Evolutionary conservation across 2,888 invertebrate species (phyloP), one percentile per base, ranked within the genome.

Genomic region (Erebia ligea): DNA sequence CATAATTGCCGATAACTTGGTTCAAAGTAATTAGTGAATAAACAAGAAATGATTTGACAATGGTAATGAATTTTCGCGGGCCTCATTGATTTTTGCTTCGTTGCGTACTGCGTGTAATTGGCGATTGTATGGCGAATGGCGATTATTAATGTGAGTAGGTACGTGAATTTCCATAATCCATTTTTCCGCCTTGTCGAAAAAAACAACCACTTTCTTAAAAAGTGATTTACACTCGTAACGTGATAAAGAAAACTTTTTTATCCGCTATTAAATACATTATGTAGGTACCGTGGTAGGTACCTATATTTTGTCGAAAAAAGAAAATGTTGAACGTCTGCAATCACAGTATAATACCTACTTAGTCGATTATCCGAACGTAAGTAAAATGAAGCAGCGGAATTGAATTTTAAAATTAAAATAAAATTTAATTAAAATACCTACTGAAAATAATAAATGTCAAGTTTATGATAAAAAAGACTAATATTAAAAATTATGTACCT

Each of bases 281-380:
- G 10, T 15, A n/a, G n/a, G n/a, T n/a, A n/a, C n/a, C n/a, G n/a
- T n/a, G n/a, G n/a, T n/a, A n/a, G n/a, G n/a, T n/a, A n/a, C n/a
- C n/a, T n/a, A 56, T 56, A 2, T 1, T 3, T 42, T 21, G 3
- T 52, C 17, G 8, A 19, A 56, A 80, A 85, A 81, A 77, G 88
- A 87, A 83, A 87, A 89, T 80, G 76, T 77, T 67, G 76, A 80
- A 61, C 80, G 85, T 78, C 83, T 91, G 70, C 78, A 81, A 75
- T 82, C 81, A 34, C 82, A 81, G 21, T 84, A 87, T 72, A 92
- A 92, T 74, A 89, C n/a, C n/a, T n/a, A n/a, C n/a, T n/a, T n/a
- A n/a, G 91, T 73, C 82, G 80, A 77, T 82, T 90, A 75, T 78
- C 80, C 25, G 82, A 86, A 75, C 81, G 90, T 90, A 83, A 86